phyloP scores from a whole-genome alignment of 2,113 vertebrate species.

The Terrapene triunguis region DNA sequence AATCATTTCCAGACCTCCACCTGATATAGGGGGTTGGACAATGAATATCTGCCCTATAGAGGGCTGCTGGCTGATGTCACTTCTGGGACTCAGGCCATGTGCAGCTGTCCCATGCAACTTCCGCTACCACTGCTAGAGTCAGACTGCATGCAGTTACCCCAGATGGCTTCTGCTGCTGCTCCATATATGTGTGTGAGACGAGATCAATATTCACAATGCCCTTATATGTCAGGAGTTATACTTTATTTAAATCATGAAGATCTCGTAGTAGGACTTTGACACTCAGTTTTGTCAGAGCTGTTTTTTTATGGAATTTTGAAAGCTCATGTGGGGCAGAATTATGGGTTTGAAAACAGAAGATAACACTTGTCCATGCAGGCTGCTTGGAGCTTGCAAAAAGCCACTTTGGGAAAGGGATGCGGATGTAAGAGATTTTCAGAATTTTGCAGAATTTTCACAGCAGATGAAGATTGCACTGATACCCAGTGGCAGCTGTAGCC shows the following conservation, averaged over 20 bases:
- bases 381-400: not conserved
- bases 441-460: not conserved
- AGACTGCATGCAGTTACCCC: not conserved
- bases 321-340: not conserved
- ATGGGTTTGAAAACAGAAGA: not conserved
- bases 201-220: not conserved
- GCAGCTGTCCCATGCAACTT: not conserved
- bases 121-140: not conserved
- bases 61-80: not conserved
- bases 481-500: not conserved
- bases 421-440: not conserved
- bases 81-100: not conserved
- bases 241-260: conserved; percentile 2
- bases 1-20: not conserved
- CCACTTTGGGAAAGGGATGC: not conserved
- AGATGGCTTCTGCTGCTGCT: not conserved
- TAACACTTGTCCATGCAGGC: not conserved
- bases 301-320: not conserved
- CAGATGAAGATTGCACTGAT: not conserved
- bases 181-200: not conserved
- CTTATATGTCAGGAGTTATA: not conserved
- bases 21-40: not conserved
- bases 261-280: not conserved
- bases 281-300: not conserved
- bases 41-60: not conserved